These are phyloP conservation scores for Brenthis ino DNA, from an alignment of 2,888 invertebrate genomes.

Conservation along the genomic window DNA sequence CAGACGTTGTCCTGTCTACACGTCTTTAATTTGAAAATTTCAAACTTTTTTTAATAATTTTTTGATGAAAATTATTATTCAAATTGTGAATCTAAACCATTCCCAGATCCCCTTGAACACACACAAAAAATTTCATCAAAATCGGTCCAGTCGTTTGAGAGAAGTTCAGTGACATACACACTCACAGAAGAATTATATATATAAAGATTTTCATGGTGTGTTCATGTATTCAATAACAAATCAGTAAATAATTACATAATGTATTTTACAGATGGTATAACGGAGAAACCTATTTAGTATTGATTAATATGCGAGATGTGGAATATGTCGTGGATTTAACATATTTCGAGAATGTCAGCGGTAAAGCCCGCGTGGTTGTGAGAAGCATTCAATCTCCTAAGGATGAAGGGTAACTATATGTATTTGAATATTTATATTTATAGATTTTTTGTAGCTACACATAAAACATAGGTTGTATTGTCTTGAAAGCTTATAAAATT, in stretches of 20 bases:
- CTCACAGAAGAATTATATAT: too few relatives aligned
- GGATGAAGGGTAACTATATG: constrained; percentile 42
- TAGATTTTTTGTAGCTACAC: neutral
- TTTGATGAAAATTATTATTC: too few relatives aligned
- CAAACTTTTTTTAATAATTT: too few relatives aligned
- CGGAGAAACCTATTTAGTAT: constrained; percentile 61
- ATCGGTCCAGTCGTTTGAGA: too few relatives aligned
- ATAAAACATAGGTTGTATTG: neutral
- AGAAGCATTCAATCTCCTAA: constrained; percentile 63
- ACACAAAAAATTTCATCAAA: too few relatives aligned
- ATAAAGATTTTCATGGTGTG: too few relatives aligned
- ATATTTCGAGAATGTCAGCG: constrained; percentile 67
- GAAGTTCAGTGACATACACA: too few relatives aligned
- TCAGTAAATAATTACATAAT: neutral
- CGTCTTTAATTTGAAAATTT: too few relatives aligned
- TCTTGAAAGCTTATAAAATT: too few relatives aligned
- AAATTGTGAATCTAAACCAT: too few relatives aligned
- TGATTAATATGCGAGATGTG: constrained; percentile 77
- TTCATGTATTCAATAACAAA: neutral
- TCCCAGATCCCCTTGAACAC: too few relatives aligned
- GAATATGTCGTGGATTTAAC: constrained; percentile 60
- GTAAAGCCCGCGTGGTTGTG: constrained; percentile 74
- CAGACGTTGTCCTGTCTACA: too few relatives aligned
- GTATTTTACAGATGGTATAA: constrained; percentile 62
- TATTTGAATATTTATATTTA: neutral